phyloP scores from a whole-genome alignment of 2,113 vertebrate genomes.

The Chloebia gouldiae region DNA sequence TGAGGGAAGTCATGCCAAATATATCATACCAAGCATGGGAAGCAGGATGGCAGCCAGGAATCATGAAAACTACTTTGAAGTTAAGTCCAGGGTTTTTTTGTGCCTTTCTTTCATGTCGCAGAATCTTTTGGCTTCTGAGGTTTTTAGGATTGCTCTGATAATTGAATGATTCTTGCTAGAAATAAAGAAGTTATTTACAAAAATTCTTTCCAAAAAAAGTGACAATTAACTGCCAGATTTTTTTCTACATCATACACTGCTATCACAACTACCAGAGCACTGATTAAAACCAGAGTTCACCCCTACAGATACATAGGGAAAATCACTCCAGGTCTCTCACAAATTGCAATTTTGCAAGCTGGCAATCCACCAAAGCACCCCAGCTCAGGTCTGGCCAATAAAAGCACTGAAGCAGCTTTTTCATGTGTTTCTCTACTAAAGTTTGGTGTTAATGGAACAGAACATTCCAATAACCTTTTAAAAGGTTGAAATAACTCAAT shows the following conservation, averaged over 20 bases:
- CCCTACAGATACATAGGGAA: not conserved
- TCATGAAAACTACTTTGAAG: not conserved
- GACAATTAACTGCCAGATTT: not conserved
- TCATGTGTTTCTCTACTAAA: not conserved
- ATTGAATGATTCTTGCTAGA: not conserved
- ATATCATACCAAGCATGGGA: not conserved
- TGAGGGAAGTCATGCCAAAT: not conserved
- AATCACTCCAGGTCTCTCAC: not conserved
- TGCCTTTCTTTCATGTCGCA: not conserved
- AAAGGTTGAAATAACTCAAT: not conserved
- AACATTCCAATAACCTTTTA: not conserved
- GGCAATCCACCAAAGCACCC: not conserved
- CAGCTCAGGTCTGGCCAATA: not conserved
- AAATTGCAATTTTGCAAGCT: not conserved
- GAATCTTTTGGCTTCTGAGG: not conserved
- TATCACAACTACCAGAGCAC: not conserved
- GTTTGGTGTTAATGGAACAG: not conserved
- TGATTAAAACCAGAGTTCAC: not conserved
- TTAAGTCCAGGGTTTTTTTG: not conserved
- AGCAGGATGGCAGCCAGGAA: not conserved
- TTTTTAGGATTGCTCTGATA: conserved; percentile 11
- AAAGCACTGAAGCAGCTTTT: not conserved
- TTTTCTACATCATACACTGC: not conserved
- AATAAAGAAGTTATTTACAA: not conserved
- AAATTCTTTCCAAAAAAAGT: not conserved